phyloP scores from a whole-genome alignment of 2,797 vertebrate species.

The Myiotriccus ornatus region DNA sequence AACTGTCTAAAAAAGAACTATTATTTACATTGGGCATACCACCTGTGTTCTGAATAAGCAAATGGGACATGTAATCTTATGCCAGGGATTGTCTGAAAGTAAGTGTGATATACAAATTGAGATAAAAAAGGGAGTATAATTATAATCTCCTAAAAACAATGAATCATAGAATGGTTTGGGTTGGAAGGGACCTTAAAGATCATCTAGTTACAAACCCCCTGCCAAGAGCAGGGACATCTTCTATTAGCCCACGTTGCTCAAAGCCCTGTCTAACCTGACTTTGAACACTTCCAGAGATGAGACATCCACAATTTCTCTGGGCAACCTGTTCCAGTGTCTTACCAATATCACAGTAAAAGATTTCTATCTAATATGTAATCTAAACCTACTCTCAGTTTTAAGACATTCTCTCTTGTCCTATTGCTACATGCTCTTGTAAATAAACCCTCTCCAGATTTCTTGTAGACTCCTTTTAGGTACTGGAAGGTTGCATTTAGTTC shows the following conservation, averaged over 20 bases:
- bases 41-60: not conserved
- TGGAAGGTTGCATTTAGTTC: not conserved
- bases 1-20: not conserved
- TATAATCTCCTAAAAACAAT: not conserved
- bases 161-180: not conserved
- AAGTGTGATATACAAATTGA: not conserved
- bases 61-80: rapidly evolving
- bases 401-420: not conserved
- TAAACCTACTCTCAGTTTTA: not conserved
- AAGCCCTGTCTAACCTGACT: not conserved
- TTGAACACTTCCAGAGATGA: not conserved
- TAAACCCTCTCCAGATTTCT: not conserved
- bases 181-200: not conserved
- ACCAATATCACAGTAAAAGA: not conserved
- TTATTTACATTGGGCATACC: not conserved
- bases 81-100: not conserved
- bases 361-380: not conserved
- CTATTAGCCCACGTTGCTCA: not conserved
- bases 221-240: not conserved
- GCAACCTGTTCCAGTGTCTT: not conserved
- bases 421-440: not conserved
- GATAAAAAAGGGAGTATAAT: not conserved
- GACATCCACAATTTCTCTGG: not conserved
- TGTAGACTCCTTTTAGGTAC: not conserved
- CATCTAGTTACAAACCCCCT: not conserved